Percentiles rank a stretch among this genome's conserved stretches.
Evolutionary conservation across 2,113 vertebrate genomes (phyloP).

Genomic region (Octodon degus): DNA sequence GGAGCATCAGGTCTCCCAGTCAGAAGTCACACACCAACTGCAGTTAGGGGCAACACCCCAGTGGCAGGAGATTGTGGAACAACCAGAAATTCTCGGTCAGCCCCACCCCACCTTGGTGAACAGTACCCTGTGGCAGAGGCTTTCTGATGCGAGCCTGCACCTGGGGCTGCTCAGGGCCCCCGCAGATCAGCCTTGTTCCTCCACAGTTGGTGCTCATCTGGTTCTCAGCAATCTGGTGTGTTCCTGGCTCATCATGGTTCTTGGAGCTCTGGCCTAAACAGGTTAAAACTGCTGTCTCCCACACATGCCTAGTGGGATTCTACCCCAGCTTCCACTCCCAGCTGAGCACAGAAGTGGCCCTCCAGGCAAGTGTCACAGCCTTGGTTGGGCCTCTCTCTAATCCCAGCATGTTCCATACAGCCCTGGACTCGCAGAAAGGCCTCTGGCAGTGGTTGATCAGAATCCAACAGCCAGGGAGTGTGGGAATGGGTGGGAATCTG

Average conservation of each 20-base stretch:
- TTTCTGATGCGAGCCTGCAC: background rate
- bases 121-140: background rate
- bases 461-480: background rate
- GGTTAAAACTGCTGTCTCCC: conserved; percentile 13
- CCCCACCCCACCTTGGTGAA: background rate
- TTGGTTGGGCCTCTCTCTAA: background rate
- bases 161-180: background rate
- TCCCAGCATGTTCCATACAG: background rate
- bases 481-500: background rate
- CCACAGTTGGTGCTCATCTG: background rate
- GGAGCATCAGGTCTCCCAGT: background rate
- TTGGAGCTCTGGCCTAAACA: background rate
- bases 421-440: background rate
- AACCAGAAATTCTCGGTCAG: background rate
- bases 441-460: background rate
- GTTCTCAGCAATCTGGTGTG: conserved; percentile 17
- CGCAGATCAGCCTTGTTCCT: background rate
- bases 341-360: background rate
- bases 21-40: background rate
- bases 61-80: background rate
- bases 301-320: background rate
- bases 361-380: background rate
- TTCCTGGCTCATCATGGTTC: background rate
- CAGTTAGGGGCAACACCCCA: background rate
- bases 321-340: background rate